Percentiles rank a stretch among this genome's conserved stretches.
Evolutionary conservation across 1,140 invertebrate genomes (phyloP).

Genomic region (Drosophila serrata): DNA sequence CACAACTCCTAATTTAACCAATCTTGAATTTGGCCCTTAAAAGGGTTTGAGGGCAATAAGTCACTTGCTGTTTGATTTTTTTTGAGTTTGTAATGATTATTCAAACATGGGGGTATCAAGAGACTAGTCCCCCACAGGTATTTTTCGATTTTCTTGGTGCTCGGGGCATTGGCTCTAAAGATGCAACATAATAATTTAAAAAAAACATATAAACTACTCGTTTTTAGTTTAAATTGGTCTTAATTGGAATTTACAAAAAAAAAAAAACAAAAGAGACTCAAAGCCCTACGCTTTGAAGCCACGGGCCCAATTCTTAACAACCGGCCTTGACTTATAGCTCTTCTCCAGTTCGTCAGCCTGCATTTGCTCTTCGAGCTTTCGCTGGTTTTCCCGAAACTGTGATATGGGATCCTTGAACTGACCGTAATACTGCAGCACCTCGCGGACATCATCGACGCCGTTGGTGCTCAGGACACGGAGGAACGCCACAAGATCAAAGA

Average conservation of each 20-base stretch:
- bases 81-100: too few relatives aligned
- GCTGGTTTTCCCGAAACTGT: constrained; percentile 95
- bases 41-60: constrained; percentile 4
- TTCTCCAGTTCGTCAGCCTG: constrained; percentile 86
- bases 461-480: constrained; percentile 94
- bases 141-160: too few relatives aligned
- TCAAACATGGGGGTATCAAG: too few relatives aligned
- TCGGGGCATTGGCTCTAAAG: too few relatives aligned
- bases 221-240: background rate
- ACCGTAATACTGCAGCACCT: constrained; percentile 96
- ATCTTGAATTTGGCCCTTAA: background rate
- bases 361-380: constrained; percentile 89
- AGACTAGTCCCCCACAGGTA: too few relatives aligned
- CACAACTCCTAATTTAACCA: background rate
- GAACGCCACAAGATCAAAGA: constrained; percentile 96
- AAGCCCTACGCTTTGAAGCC: constrained; percentile 48
- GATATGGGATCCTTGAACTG: constrained; percentile 97
- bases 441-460: constrained; percentile 96
- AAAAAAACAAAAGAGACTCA: constrained; percentile 28
- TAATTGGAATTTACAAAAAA: background rate
- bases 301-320: constrained; percentile 76
- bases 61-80: background rate
- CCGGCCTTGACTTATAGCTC: constrained; percentile 56
- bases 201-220: background rate
- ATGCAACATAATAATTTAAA: too few relatives aligned